Base-by-base conservation (phyloP, 2,113 vertebrate species). In the Scytalopus superciliaris region DNA sequence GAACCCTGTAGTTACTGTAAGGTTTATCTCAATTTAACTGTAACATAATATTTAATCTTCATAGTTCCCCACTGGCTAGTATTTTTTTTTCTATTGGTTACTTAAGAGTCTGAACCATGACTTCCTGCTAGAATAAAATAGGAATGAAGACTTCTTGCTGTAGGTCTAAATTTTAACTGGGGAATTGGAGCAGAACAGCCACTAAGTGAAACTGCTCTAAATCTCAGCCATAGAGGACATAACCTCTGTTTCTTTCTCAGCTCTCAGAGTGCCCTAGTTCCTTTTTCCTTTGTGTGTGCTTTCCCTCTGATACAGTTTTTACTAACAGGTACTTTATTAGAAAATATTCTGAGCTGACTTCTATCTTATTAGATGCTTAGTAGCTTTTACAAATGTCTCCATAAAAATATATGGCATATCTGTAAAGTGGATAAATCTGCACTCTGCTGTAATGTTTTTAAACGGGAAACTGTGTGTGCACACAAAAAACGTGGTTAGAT, bases 111-210 rank as follows among this genome's bases (percentile, higher is more conserved):
- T 93, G 93, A 96, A 85, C 93, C 85, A 88, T 96, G 94, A 91
- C 94, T 96, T 92, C 86, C 87, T 28, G 3, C 87, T 91, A 64
- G 90, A 96, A 94, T 93, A 95, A 96, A 97, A 97, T 84, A 93
- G 92, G 72, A 97, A 96, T 97, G 93, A 97, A 97, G 95, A 94
- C 96, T 94, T 84, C 92, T 95, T 94, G 92, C 97, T 97, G 88
- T 91, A 97, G 96, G 95, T 97, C 95, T 96, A 93, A 96, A 97
- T 97, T 97, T 97, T 97, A 94, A 94, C 96, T 95, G 87, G 96
- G 87, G 95, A 97, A 96, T 96, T 97, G 93, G 95, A 97, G 97
- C 97, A 97, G 96, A 97, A 97, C 94, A 96, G 89, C 69, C 89
- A 94, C 94, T 93, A 87, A 94, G 87, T 96, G 97, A 96, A 97